These are phyloP conservation scores for Ceratina japonica DNA, from an alignment of 1,140 invertebrate genomes.

Conservation along the genomic window DNA sequence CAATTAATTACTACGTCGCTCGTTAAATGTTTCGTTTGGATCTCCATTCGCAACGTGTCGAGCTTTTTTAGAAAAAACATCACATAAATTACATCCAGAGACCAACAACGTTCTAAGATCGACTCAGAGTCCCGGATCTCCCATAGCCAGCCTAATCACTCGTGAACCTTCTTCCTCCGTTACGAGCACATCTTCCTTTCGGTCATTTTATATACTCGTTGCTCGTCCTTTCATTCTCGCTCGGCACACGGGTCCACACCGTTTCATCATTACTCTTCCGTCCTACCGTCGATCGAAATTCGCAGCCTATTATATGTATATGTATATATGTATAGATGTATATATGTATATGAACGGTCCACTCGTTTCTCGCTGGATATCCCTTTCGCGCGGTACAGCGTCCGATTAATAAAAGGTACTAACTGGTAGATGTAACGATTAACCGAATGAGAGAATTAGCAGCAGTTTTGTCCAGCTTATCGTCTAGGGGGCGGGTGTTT, in stretches of 20 bases:
- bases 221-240: neutral
- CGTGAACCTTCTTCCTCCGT: neutral
- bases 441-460: constrained; percentile 36
- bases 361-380: constrained; percentile 12
- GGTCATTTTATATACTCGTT: neutral
- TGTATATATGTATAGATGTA: constrained; percentile 17
- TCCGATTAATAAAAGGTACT: constrained; percentile 51
- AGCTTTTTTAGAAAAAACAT: constrained; percentile 36
- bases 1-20: constrained; percentile 58
- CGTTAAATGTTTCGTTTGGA: constrained; percentile 48
- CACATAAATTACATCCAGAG: constrained; percentile 38
- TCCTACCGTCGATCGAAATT: constrained; percentile 18
- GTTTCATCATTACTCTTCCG: neutral
- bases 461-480: constrained; percentile 38
- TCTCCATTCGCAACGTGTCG: constrained; percentile 48
- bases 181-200: neutral
- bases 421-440: constrained; percentile 45
- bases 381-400: constrained; percentile 20
- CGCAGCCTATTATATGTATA: constrained; percentile 28
- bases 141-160: neutral
- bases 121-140: constrained; percentile 9
- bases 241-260: neutral
- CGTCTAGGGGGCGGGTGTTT: constrained; percentile 7
- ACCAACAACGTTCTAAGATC: constrained; percentile 40
- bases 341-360: constrained; percentile 19